A percentile compares a stretch with the other conserved stretches of the same genome.
Conservation (phyloP, 2,888 invertebrate genomes). For the Mycalesis mineus region DNA sequence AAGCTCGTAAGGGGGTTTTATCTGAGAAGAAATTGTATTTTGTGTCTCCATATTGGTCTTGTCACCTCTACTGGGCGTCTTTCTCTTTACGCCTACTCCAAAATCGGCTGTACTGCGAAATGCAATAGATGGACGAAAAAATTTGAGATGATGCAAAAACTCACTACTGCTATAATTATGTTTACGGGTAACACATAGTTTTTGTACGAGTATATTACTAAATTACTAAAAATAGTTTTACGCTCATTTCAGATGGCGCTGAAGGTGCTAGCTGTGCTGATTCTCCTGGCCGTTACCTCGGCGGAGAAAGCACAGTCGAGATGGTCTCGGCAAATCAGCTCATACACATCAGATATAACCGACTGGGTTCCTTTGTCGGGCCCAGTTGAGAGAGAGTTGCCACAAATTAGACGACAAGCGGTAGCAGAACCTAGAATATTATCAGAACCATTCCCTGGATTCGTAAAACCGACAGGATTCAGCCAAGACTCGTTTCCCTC, state of each 20-base stretch:
- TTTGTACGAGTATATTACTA: too few relatives aligned
- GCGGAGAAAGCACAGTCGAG: conserved; percentile 54
- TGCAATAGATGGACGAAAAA: too few relatives aligned
- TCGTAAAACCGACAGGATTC: conserved; percentile 41
- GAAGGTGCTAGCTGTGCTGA: conserved; percentile 49
- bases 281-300: conserved; percentile 45
- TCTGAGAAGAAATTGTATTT: too few relatives aligned
- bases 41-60: too few relatives aligned
- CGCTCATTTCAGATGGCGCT: conserved; percentile 63
- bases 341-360: conserved; percentile 66
- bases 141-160: too few relatives aligned
- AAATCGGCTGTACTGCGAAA: too few relatives aligned
- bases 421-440: conserved; percentile 70
- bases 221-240: too few relatives aligned
- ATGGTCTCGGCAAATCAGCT: conserved; percentile 72
- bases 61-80: too few relatives aligned
- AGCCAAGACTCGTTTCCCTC: conserved; percentile 55
- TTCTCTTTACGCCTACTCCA: too few relatives aligned
- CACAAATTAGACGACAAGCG: conserved; percentile 62
- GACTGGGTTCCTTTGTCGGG: conserved; percentile 68
- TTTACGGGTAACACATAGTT: too few relatives aligned
- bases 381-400: conserved; percentile 50
- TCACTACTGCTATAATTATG: too few relatives aligned
- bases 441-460: conserved; percentile 60
- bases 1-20: too few relatives aligned